A percentile compares a stretch with the other conserved stretches of the same genome.
phyloP scores from a whole-genome alignment of 1,140 invertebrate species.

The Doryteuthis pealeii region DNA sequence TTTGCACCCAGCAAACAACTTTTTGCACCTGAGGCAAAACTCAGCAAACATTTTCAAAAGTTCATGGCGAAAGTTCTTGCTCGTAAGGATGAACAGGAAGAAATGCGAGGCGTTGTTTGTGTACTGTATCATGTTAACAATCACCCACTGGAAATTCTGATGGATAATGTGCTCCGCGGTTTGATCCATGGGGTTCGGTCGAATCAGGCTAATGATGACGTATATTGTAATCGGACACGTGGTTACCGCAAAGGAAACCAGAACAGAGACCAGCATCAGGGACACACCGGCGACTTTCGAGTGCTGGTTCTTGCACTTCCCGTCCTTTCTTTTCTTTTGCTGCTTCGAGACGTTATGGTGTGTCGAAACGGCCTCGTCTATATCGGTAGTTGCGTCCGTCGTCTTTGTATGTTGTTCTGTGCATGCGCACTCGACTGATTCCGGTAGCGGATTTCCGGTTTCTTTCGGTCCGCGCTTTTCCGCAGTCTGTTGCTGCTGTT shows the following conservation, averaged over 20 bases:
- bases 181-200: too few relatives aligned
- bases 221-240: constrained; percentile 41
- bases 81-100: constrained; percentile 51
- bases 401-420: background rate
- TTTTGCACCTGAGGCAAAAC: background rate
- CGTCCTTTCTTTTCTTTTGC: background rate
- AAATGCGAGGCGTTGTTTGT: constrained; percentile 53
- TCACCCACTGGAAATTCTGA: constrained; percentile 39
- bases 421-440: background rate
- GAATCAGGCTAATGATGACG: background rate
- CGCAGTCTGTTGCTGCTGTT: background rate
- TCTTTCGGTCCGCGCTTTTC: background rate
- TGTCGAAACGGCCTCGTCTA: background rate
- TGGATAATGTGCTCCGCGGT: constrained; percentile 20
- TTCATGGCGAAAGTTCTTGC: constrained; percentile 43
- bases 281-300: constrained; percentile 32
- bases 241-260: constrained; percentile 42
- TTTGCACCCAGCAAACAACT: too few relatives aligned
- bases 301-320: background rate
- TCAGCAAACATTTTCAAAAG: constrained; percentile 23
- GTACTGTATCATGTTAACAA: constrained; percentile 51
- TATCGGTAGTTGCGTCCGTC: background rate
- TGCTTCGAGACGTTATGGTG: background rate
- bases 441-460: background rate
- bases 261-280: constrained; percentile 44